These are phyloP conservation scores for Hypsopygia costalis DNA, from an alignment of 2,888 invertebrate species.

Conservation along the genomic window DNA sequence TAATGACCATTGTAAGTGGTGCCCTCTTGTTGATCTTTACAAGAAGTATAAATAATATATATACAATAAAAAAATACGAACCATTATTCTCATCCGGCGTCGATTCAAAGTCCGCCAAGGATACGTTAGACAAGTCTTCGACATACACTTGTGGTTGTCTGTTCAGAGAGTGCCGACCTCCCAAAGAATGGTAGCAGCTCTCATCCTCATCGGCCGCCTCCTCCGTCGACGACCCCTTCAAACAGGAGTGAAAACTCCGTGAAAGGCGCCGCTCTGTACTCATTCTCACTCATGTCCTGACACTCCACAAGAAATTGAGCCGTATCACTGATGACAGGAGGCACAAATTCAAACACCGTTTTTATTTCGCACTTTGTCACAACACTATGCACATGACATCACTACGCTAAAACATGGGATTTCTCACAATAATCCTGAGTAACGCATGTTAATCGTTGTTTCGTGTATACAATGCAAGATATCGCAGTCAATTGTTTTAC, in stretches of 20 bases:
- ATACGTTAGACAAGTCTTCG: slow-evolving; percentile 67
- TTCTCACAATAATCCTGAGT: slow-evolving; percentile 2
- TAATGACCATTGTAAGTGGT: too few relatives aligned
- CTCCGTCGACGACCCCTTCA: slow-evolving; percentile 81
- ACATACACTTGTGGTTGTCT: slow-evolving; percentile 68
- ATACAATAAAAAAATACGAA: slow-evolving; percentile 33
- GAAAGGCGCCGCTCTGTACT: slow-evolving; percentile 81
- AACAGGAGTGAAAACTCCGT: slow-evolving; percentile 85
- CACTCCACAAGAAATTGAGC: slow-evolving; percentile 31
- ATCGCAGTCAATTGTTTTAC: slow-evolving; percentile 43
- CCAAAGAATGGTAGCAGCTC: slow-evolving; percentile 70
- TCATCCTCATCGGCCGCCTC: slow-evolving; percentile 74
- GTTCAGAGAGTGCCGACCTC: slow-evolving; percentile 64
- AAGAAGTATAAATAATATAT: too few relatives aligned
- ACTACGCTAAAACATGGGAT: slow-evolving; percentile 12
- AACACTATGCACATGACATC: slow-evolving; percentile 10
- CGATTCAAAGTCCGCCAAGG: slow-evolving; percentile 66
- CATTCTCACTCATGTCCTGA: slow-evolving; percentile 71
- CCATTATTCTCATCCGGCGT: slow-evolving; percentile 67
- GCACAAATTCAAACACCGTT: slow-evolving; percentile 17
- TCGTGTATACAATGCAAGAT: slow-evolving; percentile 37
- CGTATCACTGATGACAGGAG: slow-evolving; percentile 28
- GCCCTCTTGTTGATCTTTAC: too few relatives aligned
- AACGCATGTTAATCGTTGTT: slow-evolving; percentile 2
- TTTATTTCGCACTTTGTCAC: slow-evolving; percentile 1